These are phyloP conservation scores for Ceyx margarethae DNA, from an alignment of 2,113 vertebrate species.

Conservation along the genomic window DNA sequence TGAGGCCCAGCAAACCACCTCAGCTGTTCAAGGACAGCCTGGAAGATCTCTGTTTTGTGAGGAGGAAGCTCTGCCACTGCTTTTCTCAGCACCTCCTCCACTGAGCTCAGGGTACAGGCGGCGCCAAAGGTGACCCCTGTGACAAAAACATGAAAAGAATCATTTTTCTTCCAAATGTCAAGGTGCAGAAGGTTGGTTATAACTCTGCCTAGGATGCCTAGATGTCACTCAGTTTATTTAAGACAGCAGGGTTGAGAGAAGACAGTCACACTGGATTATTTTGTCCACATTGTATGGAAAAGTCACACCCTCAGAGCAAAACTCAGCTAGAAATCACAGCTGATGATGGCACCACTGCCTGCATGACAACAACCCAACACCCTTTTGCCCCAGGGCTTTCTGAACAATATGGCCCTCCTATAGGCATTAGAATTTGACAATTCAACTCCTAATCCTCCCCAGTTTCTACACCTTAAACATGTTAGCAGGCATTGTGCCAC, in stretches of 20 bases:
- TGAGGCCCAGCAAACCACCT: slow-evolving; percentile 93
- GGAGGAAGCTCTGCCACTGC: slow-evolving; percentile 72
- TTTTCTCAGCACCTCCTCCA: slow-evolving; percentile 79
- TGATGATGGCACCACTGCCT: neutral
- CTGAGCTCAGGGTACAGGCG: slow-evolving; percentile 79
- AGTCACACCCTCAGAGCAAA: neutral
- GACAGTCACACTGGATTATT: neutral
- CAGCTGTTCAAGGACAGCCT: slow-evolving; percentile 87
- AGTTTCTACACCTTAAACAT: neutral
- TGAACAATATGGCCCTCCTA: neutral
- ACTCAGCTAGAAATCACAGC: neutral
- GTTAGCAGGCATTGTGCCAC: neutral
- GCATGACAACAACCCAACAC: neutral
- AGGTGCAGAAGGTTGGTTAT: neutral
- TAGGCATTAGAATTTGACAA: neutral
- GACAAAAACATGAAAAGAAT: neutral
- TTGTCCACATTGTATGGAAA: neutral
- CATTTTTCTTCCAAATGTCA: neutral
- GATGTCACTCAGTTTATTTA: neutral
- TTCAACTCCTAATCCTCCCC: neutral
- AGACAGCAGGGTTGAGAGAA: neutral
- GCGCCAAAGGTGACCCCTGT: slow-evolving; percentile 87
- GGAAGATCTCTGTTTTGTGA: slow-evolving; percentile 83
- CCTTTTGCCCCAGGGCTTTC: neutral
- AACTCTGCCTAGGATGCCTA: neutral